phyloP scores from a whole-genome alignment of 2,888 invertebrate species.

The Drosophila ustulata region DNA sequence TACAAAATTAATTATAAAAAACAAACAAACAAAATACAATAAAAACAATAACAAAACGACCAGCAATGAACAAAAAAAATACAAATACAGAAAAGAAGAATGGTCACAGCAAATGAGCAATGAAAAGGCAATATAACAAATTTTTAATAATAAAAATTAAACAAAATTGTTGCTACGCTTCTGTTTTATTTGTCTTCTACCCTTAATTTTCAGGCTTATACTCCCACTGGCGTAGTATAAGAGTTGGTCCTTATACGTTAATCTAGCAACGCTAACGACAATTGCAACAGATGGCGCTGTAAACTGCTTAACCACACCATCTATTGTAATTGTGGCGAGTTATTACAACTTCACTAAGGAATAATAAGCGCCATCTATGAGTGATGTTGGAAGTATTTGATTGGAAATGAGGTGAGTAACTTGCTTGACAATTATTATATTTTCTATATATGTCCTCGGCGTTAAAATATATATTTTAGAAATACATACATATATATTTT shows the following conservation, averaged over 20 bases:
- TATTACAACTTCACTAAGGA: background rate
- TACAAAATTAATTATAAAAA: constrained; percentile 27
- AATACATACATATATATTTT: background rate
- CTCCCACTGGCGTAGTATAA: background rate
- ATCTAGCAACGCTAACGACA: too few species aligned
- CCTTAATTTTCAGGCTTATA: background rate
- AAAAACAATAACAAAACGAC: constrained; percentile 26
- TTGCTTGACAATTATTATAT: background rate
- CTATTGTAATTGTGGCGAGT: background rate
- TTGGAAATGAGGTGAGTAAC: background rate
- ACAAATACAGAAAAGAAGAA: constrained; percentile 3
- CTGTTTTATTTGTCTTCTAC: constrained; percentile 23
- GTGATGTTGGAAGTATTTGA: background rate
- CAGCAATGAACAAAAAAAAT: constrained; percentile 11
- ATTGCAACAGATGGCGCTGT: too few species aligned
- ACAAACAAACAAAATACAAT: constrained; percentile 14
- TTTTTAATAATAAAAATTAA: constrained; percentile 76
- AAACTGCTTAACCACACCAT: constrained; percentile 1
- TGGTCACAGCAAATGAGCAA: constrained; percentile 66
- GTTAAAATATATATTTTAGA: background rate
- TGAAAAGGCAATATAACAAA: constrained; percentile 74
- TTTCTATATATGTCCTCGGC: background rate
- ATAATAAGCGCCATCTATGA: constrained; percentile 20
- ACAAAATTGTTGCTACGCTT: constrained; percentile 47
- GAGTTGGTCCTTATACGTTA: background rate